Base-by-base conservation (phyloP, 2,888 invertebrate species). In the Lucinisca nassula region DNA sequence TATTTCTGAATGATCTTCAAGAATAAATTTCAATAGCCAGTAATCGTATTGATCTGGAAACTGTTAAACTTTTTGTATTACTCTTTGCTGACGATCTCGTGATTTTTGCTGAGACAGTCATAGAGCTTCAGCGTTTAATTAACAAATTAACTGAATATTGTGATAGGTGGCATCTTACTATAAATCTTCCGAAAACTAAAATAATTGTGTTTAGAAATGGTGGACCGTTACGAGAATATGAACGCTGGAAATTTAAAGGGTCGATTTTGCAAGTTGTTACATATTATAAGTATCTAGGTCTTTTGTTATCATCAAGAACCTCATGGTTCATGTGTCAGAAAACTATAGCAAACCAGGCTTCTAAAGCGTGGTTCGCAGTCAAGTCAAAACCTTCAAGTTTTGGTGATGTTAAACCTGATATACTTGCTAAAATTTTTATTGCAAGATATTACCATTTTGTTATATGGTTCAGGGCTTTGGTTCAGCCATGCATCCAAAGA, bases 191-290 rank as follows among this genome's bases (percentile, higher is more conserved):
- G 40, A 14, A 78, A 78, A 55, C 61, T 4, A 78, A 61, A 10
- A 27, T 77, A 10, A 76, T 76, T 45, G 76, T 51, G 21, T 73
- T 73, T 40, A 73, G 73, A 73, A 73, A 38, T 38, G 73, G 73
- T 38, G 51, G 76, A 17, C 55, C 76, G 10, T 1, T 76, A 14
- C 45, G 1, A 51, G 17, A 27, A 35, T 45, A 51, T 76, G 76
- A 76, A 21, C 24, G 35, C 1, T 51, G 76, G 76, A 49, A 76
- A 14, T 76, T 51, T n/a, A 30, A 24, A 14, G 76, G 55, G 21
- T 21, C 2, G 3, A 1, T 55, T 35, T 30, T 76, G 21, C 51
- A 76, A 32, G 35, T 24, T 21, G 76, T 55, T 21, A 3, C 76
- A 0, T n/a, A 32, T 32, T 76, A 76, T 76, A 76, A 76, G 37